Conservation (phyloP, 2,113 vertebrate species). For the Turnix velox region DNA sequence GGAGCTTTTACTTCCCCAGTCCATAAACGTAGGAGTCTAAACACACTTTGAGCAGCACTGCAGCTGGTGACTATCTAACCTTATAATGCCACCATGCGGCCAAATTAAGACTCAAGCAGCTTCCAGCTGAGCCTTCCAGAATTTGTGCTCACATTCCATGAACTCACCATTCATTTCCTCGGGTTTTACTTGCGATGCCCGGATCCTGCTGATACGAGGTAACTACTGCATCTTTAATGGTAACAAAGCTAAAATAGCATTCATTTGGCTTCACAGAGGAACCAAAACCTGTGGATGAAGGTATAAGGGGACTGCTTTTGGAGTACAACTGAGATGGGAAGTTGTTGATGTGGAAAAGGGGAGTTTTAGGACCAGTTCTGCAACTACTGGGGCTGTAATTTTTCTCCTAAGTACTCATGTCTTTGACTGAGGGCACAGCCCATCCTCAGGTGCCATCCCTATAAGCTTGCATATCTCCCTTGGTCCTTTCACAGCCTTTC, state of each 20-base stretch:
- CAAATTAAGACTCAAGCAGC: neutral
- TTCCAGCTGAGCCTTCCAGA: neutral
- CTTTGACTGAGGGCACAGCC: neutral
- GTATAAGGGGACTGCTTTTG: neutral
- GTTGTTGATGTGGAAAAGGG: fast-evolving
- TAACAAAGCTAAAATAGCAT: neutral
- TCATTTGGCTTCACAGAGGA: neutral
- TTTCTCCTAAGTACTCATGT: neutral
- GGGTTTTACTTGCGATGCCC: neutral
- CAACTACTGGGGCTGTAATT: neutral
- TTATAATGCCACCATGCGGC: neutral
- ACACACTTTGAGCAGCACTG: fast-evolving
- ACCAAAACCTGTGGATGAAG: neutral
- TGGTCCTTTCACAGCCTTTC: neutral
- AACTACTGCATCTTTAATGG: neutral
- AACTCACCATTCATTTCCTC: neutral
- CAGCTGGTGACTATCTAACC: neutral
- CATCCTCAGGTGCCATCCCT: neutral
- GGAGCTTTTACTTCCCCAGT: neutral
- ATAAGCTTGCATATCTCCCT: neutral
- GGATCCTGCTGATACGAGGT: neutral
- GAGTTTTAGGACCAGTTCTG: neutral
- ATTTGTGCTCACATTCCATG: fast-evolving
- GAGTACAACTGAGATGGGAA: neutral
- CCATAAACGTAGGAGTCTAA: neutral